Evolutionary conservation across 1,140 invertebrate species (phyloP).

Genomic region (Chionoecetes opilio): DNA sequence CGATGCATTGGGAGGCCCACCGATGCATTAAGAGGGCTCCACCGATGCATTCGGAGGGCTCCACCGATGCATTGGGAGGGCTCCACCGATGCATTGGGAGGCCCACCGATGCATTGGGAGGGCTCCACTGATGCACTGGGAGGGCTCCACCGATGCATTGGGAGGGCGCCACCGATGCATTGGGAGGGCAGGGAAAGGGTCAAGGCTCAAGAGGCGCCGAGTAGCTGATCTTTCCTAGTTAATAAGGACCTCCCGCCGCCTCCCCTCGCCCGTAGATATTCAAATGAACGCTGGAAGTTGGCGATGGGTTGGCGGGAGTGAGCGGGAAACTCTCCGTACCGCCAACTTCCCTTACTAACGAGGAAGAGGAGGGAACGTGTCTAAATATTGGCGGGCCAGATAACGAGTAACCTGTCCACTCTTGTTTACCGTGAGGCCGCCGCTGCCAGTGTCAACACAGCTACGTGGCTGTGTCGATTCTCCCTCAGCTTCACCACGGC

Average conservation of each 20-base stretch:
- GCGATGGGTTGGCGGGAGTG: background rate
- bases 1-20: too few relatives aligned
- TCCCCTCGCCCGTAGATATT: background rate
- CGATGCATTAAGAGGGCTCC: too few relatives aligned
- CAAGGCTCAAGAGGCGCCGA: background rate
- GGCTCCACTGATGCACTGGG: too few relatives aligned
- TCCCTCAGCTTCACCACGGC: background rate
- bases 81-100: too few relatives aligned
- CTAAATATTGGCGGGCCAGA: background rate
- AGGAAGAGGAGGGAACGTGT: background rate
- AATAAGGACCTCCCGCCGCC: background rate
- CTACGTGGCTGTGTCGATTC: background rate
- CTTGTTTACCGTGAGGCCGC: background rate
- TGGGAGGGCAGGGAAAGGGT: too few relatives aligned
- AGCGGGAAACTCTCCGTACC: background rate
- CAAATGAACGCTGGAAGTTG: constrained; percentile 1
- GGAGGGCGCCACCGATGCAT: too few relatives aligned
- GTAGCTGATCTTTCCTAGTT: background rate
- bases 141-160: too few relatives aligned
- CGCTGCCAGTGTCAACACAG: constrained; percentile 5
- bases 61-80: too few relatives aligned
- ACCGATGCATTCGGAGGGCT: too few relatives aligned
- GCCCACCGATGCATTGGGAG: too few relatives aligned
- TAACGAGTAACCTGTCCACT: constrained; percentile 16
- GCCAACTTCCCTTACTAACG: background rate